Conservation (phyloP, 1,140 invertebrate genomes). For the Lepidurus packardi region DNA sequence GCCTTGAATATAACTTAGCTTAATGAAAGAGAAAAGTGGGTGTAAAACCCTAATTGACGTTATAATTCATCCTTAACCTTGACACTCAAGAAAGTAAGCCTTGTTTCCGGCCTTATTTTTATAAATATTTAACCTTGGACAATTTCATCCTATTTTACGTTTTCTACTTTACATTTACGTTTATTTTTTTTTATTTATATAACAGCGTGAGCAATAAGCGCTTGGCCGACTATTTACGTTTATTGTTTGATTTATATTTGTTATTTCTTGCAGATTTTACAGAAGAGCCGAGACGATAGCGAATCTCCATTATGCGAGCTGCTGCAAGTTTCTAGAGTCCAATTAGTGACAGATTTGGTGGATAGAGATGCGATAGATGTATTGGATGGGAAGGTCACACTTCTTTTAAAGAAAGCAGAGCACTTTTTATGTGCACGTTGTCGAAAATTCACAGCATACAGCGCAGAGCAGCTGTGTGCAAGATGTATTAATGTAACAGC, state of each 20-base stretch:
- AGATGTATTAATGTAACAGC: background rate
- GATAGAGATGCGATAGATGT: background rate
- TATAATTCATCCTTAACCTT: too few species aligned
- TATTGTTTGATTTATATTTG: background rate
- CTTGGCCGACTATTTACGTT: too few species aligned
- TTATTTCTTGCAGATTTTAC: background rate
- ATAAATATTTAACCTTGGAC: too few species aligned
- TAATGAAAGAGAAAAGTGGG: too few species aligned
- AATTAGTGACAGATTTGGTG: background rate
- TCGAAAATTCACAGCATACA: background rate
- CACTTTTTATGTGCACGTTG: background rate
- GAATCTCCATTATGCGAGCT: background rate
- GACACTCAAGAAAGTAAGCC: too few species aligned
- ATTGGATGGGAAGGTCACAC: background rate
- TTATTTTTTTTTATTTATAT: too few species aligned
- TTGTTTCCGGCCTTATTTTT: too few species aligned
- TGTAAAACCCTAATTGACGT: too few species aligned
- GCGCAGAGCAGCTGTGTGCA: background rate
- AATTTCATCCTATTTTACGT: too few species aligned
- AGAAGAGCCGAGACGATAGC: background rate
- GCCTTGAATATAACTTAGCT: background rate
- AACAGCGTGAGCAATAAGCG: too few species aligned
- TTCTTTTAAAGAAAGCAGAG: background rate
- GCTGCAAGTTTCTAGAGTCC: background rate
- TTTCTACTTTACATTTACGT: too few species aligned